Base-by-base conservation (phyloP, 2,888 invertebrate genomes). In the Morpho achilles region DNA sequence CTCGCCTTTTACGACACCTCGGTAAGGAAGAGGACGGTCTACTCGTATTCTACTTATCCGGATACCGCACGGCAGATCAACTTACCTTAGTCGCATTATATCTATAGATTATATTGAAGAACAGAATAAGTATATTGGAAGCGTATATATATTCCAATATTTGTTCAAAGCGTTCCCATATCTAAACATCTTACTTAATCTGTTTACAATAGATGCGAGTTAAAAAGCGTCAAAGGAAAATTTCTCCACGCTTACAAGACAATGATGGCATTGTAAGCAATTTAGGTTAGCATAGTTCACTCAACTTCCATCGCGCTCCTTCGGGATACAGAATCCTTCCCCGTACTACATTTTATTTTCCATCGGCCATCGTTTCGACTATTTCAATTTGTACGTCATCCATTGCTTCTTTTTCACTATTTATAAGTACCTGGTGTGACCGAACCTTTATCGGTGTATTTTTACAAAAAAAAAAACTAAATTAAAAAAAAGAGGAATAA, bases 271-370 rank as follows among this genome's bases (percentile, higher is more conserved):
- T 84, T 87, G 85, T 84, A 71, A 70, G 77, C 79, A 79, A 87
- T 87, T 83, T 85, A 76, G 87, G 86, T 87, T 85, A 85, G 78
- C 68, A 66, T 76, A 80, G 88, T 88, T 87, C 87, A 87, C 77
- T 87, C 85, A 89, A 86, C 88, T 84, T 79, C 69, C 74, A 70
- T 72, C 77, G 69, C 73, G 73, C 79, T 87, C 86, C 86, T 81
- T 78, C 70, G 83, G 85, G 87, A 87, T 80, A 84, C 71, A 75
- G 75, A 79, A 78, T 80, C 77, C 75, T 74, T 76, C 74, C 62
- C 56, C 72, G 63, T 58, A 69, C 71, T 72, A 79, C 76, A 58
- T 67, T 62, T 51, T 58, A 56, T 69, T 60, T 59, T 60, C 39
- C 62, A 56, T 65, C 43, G 59, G 61, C 48, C 50, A 52, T 32